These are phyloP conservation scores for Pantala flavescens DNA, from an alignment of 1,140 invertebrate genomes.

Conservation along the genomic window DNA sequence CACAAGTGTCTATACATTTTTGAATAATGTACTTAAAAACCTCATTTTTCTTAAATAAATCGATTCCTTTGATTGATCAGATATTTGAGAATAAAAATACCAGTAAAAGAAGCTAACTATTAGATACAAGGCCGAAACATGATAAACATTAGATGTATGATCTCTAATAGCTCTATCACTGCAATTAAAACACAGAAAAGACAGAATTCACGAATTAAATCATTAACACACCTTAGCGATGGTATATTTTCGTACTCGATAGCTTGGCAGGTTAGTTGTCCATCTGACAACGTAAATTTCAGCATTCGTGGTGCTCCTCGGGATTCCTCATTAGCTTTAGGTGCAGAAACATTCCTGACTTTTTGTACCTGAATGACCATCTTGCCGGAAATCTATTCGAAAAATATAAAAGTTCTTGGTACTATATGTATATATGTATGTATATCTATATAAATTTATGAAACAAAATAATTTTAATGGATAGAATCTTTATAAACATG, in stretches of 20 bases:
- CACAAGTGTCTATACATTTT: no score
- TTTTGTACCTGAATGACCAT: conserved; percentile 80
- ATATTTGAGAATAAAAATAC: no score
- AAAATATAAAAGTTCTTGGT: conserved; percentile 9
- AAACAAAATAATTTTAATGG: neutral
- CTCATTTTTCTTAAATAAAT: no score
- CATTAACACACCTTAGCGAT: conserved; percentile 43
- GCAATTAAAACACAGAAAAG: no score
- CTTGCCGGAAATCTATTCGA: conserved; percentile 45
- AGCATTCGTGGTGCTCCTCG: conserved; percentile 67
- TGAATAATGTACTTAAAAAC: no score
- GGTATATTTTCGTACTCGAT: conserved; percentile 59
- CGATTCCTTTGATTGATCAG: no score
- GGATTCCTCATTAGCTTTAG: conserved; percentile 83
- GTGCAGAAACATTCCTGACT: conserved; percentile 73
- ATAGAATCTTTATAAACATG: conserved; percentile 14
- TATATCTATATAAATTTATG: no score
- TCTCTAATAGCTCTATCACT: no score
- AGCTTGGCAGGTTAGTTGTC: conserved; percentile 62
- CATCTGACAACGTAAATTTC: conserved; percentile 74
- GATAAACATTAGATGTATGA: no score
- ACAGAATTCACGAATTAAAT: neutral
- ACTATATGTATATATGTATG: no score
- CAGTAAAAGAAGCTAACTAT: no score
- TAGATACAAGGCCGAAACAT: no score